These are phyloP conservation scores for Pheosia tremula DNA, from an alignment of 2,888 invertebrate species.

Conservation along the genomic window DNA sequence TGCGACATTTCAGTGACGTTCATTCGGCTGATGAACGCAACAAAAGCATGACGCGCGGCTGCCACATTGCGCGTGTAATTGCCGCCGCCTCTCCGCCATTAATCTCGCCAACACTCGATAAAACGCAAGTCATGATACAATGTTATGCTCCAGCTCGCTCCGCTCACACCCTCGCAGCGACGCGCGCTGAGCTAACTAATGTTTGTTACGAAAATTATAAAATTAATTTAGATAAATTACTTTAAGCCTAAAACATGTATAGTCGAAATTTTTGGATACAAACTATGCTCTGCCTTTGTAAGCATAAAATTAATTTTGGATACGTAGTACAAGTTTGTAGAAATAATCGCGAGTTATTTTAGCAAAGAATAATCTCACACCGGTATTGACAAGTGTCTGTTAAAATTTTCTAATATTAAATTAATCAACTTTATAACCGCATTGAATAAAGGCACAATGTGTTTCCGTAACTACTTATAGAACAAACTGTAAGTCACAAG, in stretches of 20 bases:
- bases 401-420: too few relatives aligned
- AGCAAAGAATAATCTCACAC: too few relatives aligned
- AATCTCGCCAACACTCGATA: constrained; percentile 82
- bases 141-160: constrained; percentile 52
- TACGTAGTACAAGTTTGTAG: not conserved
- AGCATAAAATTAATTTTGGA: constrained; percentile 17
- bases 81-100: constrained; percentile 75
- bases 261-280: not conserved
- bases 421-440: too few relatives aligned
- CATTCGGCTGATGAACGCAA: constrained; percentile 54
- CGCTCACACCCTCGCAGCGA: constrained; percentile 32
- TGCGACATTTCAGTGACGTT: constrained; percentile 45
- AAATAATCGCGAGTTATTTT: too few relatives aligned
- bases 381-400: too few relatives aligned
- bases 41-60: constrained; percentile 61
- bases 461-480: too few relatives aligned
- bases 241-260: not conserved
- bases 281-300: constrained; percentile 13
- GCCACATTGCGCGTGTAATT: constrained; percentile 82
- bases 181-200: constrained; percentile 36
- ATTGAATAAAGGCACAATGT: too few relatives aligned
- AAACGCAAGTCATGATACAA: constrained; percentile 79
- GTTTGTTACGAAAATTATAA: constrained; percentile 32
- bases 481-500: too few relatives aligned
- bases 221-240: constrained; percentile 16